Conservation (phyloP, 2,797 vertebrate species). For the Gallinago solitaria region DNA sequence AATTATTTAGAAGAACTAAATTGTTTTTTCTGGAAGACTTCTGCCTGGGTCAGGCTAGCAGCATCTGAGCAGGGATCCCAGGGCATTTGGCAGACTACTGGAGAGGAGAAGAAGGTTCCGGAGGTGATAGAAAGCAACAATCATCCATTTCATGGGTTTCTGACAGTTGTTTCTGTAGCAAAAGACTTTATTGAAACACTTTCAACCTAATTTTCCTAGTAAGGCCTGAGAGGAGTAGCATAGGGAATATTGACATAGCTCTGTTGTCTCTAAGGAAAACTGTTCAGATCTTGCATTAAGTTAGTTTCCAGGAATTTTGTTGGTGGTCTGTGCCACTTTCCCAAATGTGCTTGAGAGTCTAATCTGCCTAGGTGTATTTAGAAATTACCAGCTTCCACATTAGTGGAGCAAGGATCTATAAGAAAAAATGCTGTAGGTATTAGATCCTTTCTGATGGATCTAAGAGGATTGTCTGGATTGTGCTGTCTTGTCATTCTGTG, state of each 20-base stretch:
- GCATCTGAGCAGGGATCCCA: fast-evolving
- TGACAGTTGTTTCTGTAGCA: background rate
- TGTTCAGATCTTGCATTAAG: background rate
- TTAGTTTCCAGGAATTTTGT: background rate
- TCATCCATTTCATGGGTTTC: background rate
- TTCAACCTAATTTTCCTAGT: background rate
- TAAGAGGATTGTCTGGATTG: background rate
- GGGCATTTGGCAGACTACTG: background rate
- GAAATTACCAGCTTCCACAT: background rate
- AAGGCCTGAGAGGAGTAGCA: background rate
- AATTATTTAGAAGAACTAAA: background rate
- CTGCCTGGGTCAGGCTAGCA: background rate
- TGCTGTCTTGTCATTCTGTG: background rate
- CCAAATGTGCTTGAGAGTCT: background rate
- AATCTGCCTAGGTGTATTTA: background rate
- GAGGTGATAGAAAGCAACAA: background rate
- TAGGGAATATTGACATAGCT: background rate
- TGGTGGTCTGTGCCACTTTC: background rate
- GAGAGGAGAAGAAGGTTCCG: background rate
- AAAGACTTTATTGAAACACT: background rate
- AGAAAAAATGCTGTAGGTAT: background rate
- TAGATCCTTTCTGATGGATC: background rate
- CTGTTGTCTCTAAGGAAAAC: background rate
- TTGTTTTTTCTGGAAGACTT: background rate
- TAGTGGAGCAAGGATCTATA: background rate